Evolutionary conservation across 2,113 vertebrate genomes (phyloP).

Genomic region (Herpailurus yagouaroundi): DNA sequence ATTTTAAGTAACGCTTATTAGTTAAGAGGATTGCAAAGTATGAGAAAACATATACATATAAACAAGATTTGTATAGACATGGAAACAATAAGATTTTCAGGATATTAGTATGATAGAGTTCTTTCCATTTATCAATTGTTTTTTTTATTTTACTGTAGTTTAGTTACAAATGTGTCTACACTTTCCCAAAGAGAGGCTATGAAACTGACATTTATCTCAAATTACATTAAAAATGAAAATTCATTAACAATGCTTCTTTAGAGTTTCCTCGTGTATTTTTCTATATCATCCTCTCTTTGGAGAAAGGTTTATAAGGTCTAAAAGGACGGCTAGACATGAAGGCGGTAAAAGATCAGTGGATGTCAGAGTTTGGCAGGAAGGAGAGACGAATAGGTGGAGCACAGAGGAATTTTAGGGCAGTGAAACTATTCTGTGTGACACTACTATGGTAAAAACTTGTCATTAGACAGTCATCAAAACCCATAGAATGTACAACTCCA

Average conservation of each 20-base stretch:
- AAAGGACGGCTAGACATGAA: neutral
- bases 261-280: neutral
- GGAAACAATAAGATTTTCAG: neutral
- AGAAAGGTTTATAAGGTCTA: neutral
- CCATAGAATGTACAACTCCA: neutral
- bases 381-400: neutral
- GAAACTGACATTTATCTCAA: neutral
- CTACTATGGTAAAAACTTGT: neutral
- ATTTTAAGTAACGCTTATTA: neutral
- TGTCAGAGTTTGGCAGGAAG: neutral
- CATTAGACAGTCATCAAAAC: neutral
- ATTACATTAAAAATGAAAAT: constrained; percentile 14
- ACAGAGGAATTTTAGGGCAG: neutral
- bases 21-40: neutral
- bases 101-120: neutral
- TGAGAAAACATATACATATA: neutral
- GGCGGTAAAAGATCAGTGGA: neutral
- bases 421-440: neutral
- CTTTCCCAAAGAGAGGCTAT: neutral
- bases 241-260: neutral
- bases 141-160: neutral
- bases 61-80: neutral
- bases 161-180: neutral
- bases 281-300: neutral
- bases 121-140: neutral